A percentile compares a stretch with the other conserved stretches of the same genome.
These are phyloP conservation scores for Cinclus cinclus DNA, from an alignment of 2,113 vertebrate species.

Conservation along the genomic window DNA sequence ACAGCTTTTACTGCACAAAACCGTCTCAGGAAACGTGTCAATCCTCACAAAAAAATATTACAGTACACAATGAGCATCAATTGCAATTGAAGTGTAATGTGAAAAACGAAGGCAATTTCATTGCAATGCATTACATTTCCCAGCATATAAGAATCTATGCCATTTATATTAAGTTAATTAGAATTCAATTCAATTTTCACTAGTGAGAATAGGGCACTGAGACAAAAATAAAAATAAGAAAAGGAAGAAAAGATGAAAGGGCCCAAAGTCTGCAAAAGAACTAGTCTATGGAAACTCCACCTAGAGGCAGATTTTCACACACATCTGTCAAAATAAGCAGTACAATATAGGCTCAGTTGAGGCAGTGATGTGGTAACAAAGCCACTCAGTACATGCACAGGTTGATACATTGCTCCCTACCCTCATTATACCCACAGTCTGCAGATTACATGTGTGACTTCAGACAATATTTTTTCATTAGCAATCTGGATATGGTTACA, in stretches of 20 bases:
- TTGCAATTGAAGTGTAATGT: neutral
- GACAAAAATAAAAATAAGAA: neutral
- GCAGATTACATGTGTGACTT: neutral
- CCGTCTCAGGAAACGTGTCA: neutral
- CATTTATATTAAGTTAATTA: neutral
- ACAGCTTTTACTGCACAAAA: neutral
- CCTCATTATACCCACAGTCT: neutral
- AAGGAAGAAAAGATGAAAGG: neutral
- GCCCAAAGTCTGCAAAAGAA: neutral
- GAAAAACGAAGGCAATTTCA: neutral
- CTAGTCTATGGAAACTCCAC: neutral
- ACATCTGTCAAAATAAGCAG: neutral
- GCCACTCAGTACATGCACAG: neutral
- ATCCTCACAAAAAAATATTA: neutral
- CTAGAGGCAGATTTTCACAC: neutral
- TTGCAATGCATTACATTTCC: neutral
- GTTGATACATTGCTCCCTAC: neutral
- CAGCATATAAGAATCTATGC: neutral
- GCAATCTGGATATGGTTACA: conserved; percentile 54
- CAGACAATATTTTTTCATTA: conserved; percentile 39
- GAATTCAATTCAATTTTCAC: neutral
- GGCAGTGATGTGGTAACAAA: neutral
- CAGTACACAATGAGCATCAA: neutral
- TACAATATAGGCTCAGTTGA: neutral
- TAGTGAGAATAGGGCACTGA: neutral